Conservation (phyloP, 2,797 vertebrate genomes). For the Heteromormyrus szaboi region DNA sequence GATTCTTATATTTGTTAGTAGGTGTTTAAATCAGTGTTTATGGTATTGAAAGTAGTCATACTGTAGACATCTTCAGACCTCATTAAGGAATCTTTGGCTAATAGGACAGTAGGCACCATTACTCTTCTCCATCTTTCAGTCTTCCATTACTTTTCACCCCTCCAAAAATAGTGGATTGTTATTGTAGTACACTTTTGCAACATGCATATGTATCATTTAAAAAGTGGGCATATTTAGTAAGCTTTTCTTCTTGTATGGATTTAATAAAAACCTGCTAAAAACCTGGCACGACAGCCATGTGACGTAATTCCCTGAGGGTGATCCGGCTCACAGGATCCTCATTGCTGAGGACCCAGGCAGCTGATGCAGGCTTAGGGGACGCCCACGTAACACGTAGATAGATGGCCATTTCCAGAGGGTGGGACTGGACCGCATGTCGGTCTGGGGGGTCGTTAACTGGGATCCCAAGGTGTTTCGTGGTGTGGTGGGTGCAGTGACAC, state of each 20-base stretch:
- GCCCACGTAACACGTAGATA: background rate
- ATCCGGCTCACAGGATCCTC: background rate
- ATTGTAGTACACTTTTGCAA: background rate
- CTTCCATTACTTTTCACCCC: background rate
- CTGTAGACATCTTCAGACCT: background rate
- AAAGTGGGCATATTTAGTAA: background rate
- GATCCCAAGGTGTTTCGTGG: background rate
- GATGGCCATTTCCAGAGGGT: background rate
- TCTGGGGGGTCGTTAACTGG: background rate
- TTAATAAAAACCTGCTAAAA: background rate
- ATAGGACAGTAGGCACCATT: background rate
- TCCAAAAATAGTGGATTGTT: background rate
- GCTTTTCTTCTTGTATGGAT: background rate
- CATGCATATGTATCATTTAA: background rate
- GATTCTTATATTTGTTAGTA: background rate
- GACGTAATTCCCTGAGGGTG: background rate
- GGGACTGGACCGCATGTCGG: background rate
- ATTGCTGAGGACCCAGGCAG: background rate
- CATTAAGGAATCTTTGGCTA: background rate
- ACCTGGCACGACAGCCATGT: background rate
- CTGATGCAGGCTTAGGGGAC: background rate
- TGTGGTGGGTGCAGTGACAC: background rate
- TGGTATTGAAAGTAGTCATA: background rate
- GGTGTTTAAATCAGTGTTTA: background rate
- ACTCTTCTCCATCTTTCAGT: background rate